Percentiles rank a stretch among this genome's conserved stretches.
Conservation (phyloP, 2,113 vertebrate genomes). For the Neofelis nebulosa region DNA sequence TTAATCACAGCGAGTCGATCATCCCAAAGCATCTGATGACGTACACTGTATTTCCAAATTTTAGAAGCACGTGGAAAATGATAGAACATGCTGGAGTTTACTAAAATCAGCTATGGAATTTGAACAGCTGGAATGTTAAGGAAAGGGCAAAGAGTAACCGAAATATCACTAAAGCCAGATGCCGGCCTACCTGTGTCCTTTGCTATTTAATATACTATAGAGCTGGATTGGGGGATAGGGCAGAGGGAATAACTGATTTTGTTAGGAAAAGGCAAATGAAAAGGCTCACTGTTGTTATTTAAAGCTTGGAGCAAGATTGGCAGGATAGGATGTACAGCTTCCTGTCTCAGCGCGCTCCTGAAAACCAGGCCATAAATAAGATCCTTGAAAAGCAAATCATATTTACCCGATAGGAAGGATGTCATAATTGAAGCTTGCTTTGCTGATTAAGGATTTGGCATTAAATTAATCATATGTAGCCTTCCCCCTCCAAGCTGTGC, state of each 20-base stretch:
- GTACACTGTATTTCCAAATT: neutral
- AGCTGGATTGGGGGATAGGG: neutral
- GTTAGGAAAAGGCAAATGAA: constrained; percentile 50
- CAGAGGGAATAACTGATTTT: neutral
- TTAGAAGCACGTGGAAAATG: neutral
- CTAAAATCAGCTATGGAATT: constrained; percentile 4
- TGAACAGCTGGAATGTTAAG: neutral
- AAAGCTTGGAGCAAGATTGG: constrained; percentile 15
- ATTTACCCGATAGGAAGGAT: constrained; percentile 19
- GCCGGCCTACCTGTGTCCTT: neutral
- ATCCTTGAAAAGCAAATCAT: constrained; percentile 43
- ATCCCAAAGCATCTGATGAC: neutral
- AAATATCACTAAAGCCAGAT: neutral
- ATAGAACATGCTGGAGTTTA: neutral
- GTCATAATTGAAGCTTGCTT: constrained; percentile 10
- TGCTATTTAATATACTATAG: neutral
- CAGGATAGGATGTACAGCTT: neutral
- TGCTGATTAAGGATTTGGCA: constrained; percentile 9
- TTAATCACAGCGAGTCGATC: neutral
- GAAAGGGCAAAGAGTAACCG: constrained; percentile 27
- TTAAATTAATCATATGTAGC: neutral
- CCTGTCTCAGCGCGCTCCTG: neutral
- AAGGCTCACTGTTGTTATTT: constrained; percentile 20
- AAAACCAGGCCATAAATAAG: constrained; percentile 31
- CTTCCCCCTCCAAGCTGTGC: neutral